Conservation (phyloP, 2,797 vertebrate genomes). For the Sebastes paucispinis region DNA sequence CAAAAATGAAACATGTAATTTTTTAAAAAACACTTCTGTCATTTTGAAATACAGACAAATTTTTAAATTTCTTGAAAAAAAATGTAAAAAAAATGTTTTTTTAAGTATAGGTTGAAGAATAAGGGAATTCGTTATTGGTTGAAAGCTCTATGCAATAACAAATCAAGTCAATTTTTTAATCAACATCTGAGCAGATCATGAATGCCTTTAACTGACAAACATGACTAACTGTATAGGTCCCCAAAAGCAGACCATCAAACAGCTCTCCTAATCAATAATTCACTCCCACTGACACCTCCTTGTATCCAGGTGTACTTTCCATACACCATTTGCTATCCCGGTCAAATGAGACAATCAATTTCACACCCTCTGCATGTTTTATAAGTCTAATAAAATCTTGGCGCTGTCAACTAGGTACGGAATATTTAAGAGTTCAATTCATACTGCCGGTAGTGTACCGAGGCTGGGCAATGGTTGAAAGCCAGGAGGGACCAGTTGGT, state of each 20-base stretch:
- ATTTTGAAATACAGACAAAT: no score
- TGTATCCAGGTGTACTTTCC: constrained; percentile 43
- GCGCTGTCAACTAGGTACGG: constrained; percentile 32
- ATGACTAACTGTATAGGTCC: background rate
- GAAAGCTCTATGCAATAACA: background rate
- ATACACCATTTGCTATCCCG: constrained; percentile 27
- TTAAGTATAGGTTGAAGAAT: background rate
- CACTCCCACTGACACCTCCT: constrained; percentile 25
- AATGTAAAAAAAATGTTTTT: no score
- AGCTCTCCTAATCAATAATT: constrained; percentile 51
- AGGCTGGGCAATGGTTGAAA: constrained; percentile 30
- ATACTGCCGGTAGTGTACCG: background rate
- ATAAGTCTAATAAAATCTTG: constrained; percentile 55
- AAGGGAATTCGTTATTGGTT: background rate
- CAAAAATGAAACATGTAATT: no score
- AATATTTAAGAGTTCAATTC: constrained; percentile 62
- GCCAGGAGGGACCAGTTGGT: constrained; percentile 38
- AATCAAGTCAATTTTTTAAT: background rate
- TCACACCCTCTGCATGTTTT: constrained; percentile 54
- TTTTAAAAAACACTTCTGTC: no score
- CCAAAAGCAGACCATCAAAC: constrained; percentile 19
- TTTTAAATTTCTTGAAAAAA: no score
- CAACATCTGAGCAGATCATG: constrained; percentile 6
- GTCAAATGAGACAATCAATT: constrained; percentile 61
- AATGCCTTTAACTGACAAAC: constrained; percentile 23